Evolutionary conservation across 2,888 invertebrate species (phyloP).

Genomic region (Drosophila rellima): DNA sequence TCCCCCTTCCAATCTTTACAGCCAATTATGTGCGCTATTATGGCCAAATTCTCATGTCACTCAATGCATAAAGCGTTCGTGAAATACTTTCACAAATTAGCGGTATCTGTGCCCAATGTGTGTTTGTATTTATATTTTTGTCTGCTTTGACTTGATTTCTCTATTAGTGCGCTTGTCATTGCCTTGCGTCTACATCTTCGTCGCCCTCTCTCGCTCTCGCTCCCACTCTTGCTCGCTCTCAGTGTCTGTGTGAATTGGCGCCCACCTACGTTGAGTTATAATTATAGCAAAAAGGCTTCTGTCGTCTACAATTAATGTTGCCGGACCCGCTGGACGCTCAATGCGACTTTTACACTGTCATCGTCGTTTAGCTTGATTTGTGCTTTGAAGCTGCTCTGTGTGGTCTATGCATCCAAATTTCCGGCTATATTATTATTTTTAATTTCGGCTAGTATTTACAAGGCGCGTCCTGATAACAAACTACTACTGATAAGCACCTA

Average conservation of each 20-base stretch:
- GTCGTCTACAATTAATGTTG: constrained; percentile 70
- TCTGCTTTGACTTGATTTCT: constrained; percentile 67
- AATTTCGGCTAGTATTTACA: constrained; percentile 11
- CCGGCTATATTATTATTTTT: constrained; percentile 30
- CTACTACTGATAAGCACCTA: constrained; percentile 49
- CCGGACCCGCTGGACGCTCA: constrained; percentile 67
- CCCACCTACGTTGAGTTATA: constrained; percentile 78
- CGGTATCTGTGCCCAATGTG: constrained; percentile 45
- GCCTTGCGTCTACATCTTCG: constrained; percentile 4
- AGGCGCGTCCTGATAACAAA: constrained; percentile 48
- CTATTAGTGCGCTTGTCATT: constrained; percentile 62
- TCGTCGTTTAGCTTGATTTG: constrained; percentile 66
- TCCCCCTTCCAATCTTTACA: constrained; percentile 43
- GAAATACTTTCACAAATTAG: constrained; percentile 80
- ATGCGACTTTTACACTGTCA: constrained; percentile 43
- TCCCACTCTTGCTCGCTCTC: constrained; percentile 1
- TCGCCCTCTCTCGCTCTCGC: background rate
- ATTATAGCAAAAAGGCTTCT: constrained; percentile 73
- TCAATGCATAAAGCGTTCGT: constrained; percentile 71
- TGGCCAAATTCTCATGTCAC: constrained; percentile 80
- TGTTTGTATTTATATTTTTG: constrained; percentile 24
- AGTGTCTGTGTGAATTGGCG: constrained; percentile 45
- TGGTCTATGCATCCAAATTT: constrained; percentile 27
- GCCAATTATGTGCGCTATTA: constrained; percentile 79
- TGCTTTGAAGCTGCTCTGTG: constrained; percentile 73